phyloP scores from a whole-genome alignment of 1,140 invertebrate species.

The Heliconius congener region DNA sequence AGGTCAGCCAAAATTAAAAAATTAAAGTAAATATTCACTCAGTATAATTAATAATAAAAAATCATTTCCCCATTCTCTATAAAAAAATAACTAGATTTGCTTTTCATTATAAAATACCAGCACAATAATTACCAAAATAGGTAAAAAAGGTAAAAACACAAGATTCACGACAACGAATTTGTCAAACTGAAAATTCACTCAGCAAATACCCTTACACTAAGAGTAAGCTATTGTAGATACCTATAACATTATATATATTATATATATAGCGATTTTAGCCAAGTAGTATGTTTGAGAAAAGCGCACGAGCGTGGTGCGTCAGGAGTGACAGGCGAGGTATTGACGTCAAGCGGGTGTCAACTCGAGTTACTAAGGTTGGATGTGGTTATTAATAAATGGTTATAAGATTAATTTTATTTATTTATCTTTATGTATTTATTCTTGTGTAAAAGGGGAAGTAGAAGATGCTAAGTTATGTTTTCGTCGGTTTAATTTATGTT shows the following conservation, averaged over 20 bases:
- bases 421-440: too few species aligned
- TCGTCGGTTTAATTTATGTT: too few species aligned
- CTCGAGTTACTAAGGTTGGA: not conserved
- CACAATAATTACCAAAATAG: not conserved
- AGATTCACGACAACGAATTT: not conserved
- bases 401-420: not conserved
- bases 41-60: too few species aligned
- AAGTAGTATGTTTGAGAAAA: constrained; percentile 27
- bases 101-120: too few species aligned
- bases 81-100: too few species aligned
- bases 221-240: not conserved
- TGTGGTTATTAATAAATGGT: constrained; percentile 12
- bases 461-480: too few species aligned
- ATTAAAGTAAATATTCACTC: too few species aligned
- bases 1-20: too few species aligned
- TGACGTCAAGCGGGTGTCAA: constrained; percentile 26
- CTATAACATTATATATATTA: not conserved
- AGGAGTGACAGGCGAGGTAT: constrained; percentile 36
- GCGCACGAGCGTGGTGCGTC: constrained; percentile 22
- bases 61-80: too few species aligned
- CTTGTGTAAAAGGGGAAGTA: too few species aligned
- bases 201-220: not conserved
- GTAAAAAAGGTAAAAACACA: not conserved
- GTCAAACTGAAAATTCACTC: not conserved
- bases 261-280: not conserved